Base-by-base conservation (phyloP, 2,113 vertebrate genomes). In the Zeus faber region DNA sequence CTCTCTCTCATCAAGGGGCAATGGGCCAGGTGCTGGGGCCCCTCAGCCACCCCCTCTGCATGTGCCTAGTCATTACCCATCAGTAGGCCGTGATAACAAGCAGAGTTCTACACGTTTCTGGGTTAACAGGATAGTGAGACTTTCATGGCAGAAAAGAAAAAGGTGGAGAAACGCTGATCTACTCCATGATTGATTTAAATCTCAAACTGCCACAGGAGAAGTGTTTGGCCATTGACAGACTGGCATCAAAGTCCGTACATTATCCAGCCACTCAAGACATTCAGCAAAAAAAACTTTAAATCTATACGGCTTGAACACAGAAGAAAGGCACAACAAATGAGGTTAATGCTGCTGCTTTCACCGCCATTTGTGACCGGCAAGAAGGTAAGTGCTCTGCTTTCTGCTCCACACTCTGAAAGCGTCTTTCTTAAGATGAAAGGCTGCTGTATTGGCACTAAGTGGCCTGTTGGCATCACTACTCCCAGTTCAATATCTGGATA, bases 361-460 rank as follows among this genome's bases (percentile, higher is more conserved):
- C 61, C 70, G 24, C 67, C 74, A 74, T 80, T 72, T 76, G 70
- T 60, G 79, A 70, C 54, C 64, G 62, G 39, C 25, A 54, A 56
- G 63, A 65, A n/a, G 80, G 63, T 77, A 74, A 85, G 73, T 81
- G 65, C 65, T 67, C 6, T 22, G 47, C 54, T 62, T 58, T 45
- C 23, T 21, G 6, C 22, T 48, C 40, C 20, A 35, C 68, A 75
- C 70, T 69, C 57, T 59, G 54, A 17, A 26, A 59, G 21, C 10
- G n/a, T 49, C 25, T 58, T 60, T 43, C 45, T 60, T 4, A 39
- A 68, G 58, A 79, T 79, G 62, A 79, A 81, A 81, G 63, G 62
- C 57, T 52, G 61, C 61, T 49, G 54, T 47, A 29, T 72, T 49
- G 71, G 48, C 67, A 65, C 75, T 77, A 77, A 79, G 68, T 79